Base-by-base conservation (phyloP, 2,113 vertebrate species). In the Dasyurus viverrinus region DNA sequence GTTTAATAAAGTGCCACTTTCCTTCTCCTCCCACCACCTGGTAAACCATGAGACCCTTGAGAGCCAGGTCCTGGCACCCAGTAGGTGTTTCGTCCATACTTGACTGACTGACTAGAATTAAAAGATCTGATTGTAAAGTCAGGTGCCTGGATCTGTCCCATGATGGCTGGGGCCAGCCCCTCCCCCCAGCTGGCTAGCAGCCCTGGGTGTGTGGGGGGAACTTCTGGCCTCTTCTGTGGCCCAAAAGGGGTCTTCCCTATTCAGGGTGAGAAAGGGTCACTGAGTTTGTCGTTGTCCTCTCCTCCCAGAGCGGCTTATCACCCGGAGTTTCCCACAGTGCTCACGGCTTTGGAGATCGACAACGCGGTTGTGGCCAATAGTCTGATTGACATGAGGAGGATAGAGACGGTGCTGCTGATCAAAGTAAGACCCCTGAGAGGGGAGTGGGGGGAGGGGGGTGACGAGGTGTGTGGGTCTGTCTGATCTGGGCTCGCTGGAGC, bases 341-440 rank as follows among this genome's bases (percentile, higher is more conserved):
- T 99, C 96, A 99, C 99, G 92, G 99, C 99, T 26, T 94, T 99
- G 89, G 99, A 99, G 93, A 99, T 99, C 93, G 99, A 99, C 76
- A 98, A 99, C 93, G 98, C 99, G 2, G 98, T 99, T 92, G 99
- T 99, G 97, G 98, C 99, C 89, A 99, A 99, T 93, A 99, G 99
- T 96, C 98, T 99, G 93, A 99, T 99, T 0, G 99, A 99, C 97
- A 99, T 99, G 97, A 98, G 99, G 94, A 27, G 98, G n/a, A 99
- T 99, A 93, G 99, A 99, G 98, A 98, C 98, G 12, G 68, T 99
- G 97, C 98, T 99, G 10, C 98, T 99, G 6, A 99, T 99, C 96
- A 99, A 99, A 99, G 98, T 98, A 97, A 97, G 97, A 89, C 60
- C 30, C 4, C 60, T 52, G 50, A 7, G 50, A 7, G 50, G 10